A percentile compares a stretch with the other conserved stretches of the same genome.
Evolutionary conservation across 1,140 invertebrate species (phyloP).

Genomic region (Paracyclopina nana): DNA sequence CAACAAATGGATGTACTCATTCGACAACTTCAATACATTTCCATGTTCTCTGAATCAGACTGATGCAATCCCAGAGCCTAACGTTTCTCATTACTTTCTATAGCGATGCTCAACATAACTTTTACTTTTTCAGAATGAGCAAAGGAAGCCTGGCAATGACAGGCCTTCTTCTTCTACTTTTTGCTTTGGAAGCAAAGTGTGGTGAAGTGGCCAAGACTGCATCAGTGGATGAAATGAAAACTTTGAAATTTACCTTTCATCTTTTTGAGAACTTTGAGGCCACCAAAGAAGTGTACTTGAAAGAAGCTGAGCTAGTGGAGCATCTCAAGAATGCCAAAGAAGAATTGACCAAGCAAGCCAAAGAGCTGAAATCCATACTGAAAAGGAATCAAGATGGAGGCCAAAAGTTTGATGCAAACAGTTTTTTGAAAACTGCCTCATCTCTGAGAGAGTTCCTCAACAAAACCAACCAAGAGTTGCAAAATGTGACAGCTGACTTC

Average conservation of each 20-base stretch:
- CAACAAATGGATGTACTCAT: constrained; percentile 15
- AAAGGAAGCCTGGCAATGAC: too few relatives aligned
- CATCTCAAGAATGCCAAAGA: background rate
- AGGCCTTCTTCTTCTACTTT: too few relatives aligned
- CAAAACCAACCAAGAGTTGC: background rate
- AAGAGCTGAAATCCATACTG: background rate
- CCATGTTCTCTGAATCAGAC: constrained; percentile 1
- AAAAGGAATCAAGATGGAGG: background rate
- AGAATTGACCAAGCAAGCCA: background rate
- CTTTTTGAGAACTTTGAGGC: background rate
- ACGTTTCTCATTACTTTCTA: too few relatives aligned
- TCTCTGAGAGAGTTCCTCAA: background rate
- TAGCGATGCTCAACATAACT: too few relatives aligned
- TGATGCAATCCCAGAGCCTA: too few relatives aligned
- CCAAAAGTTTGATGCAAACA: background rate
- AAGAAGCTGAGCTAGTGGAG: background rate
- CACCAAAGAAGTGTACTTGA: background rate
- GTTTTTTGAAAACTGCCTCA: background rate
- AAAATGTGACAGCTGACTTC: background rate
- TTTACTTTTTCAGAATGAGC: too few relatives aligned
- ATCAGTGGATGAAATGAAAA: too few relatives aligned
- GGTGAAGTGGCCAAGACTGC: too few relatives aligned
- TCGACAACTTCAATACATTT: constrained; percentile 3
- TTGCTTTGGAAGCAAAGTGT: too few relatives aligned
- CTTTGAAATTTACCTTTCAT: too few relatives aligned